Base-by-base conservation (phyloP, 2,888 invertebrate genomes). In the Anthrax anthrax region DNA sequence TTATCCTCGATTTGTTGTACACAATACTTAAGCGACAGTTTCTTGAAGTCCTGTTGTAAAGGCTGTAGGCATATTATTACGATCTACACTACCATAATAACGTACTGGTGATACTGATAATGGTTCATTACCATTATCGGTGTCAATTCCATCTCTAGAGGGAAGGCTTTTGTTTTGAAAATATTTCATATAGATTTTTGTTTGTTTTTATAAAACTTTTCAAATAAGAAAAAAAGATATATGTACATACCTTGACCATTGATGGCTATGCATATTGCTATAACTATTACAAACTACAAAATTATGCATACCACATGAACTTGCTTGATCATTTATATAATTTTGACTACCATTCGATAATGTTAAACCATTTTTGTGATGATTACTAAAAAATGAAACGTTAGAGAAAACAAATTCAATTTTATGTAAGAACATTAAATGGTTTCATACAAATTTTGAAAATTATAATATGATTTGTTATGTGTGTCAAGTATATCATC, bases 11-110 rank as follows among this genome's bases (percentile, higher is more conserved):
- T n/a, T n/a, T n/a, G n/a, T n/a, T n/a, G n/a, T n/a, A n/a, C n/a
- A n/a, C n/a, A n/a, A n/a, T 16, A n/a, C 2, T 39, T 39, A 39
- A 18, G 42, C 46, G 2, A 37, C 6, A 16, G 37, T 41, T 29
- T 47, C 47, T 19, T 44, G 43, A 17, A 10, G 32, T 32, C 37
- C 34, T 10, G 16, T 3, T 12, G 1, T 37, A n/a, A n/a, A n/a
- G 4, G 16, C 27, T 17, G 12, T 38, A 6, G 16, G 38, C 12
- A 16, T 6, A 18, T 12, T 37, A 39, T 29, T 43, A 36, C 43
- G 42, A 40, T 51, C 51, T 12, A 49, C 47, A 39, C 51, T 51
- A 10, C 51, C 51, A 27, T 51, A 51, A 36, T 51, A 51, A n/a
- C 43, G 45, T 19, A 37, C 34, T 39, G 40, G 39, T 12, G 41